Percentiles rank a stretch among this genome's conserved stretches.
These are phyloP conservation scores for Micromesistius poutassou DNA, from an alignment of 2,797 vertebrate genomes.

Conservation along the genomic window DNA sequence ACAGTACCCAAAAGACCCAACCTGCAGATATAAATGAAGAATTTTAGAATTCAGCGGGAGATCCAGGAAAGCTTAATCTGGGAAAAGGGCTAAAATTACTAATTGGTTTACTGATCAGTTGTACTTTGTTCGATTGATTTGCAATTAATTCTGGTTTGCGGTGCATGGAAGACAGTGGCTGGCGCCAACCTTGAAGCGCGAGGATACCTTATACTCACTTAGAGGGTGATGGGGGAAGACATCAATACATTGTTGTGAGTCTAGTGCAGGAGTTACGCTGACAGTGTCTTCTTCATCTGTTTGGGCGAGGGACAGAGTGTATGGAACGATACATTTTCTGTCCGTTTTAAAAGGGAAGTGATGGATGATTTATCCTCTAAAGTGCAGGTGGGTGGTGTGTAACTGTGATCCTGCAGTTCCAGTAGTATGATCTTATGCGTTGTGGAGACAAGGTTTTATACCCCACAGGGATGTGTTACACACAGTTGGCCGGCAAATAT, in stretches of 20 bases:
- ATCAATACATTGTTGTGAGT: slow-evolving; percentile 82
- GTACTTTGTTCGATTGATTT: slow-evolving; percentile 99
- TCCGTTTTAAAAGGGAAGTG: slow-evolving; percentile 54
- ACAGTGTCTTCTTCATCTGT: slow-evolving; percentile 74
- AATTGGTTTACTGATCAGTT: slow-evolving; percentile 99
- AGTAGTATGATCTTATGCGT: slow-evolving; percentile 56
- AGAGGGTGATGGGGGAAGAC: slow-evolving; percentile 77
- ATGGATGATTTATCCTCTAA: slow-evolving; percentile 60
- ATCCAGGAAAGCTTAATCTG: slow-evolving; percentile 77
- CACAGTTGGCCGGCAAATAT: slow-evolving; percentile 48
- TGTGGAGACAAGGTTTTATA: slow-evolving; percentile 52
- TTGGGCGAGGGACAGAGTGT: slow-evolving; percentile 50
- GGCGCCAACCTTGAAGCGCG: slow-evolving; percentile 92
- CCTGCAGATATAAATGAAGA: slow-evolving; percentile 30
- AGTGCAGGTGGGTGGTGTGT: slow-evolving; percentile 56
- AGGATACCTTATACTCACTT: slow-evolving; percentile 90
- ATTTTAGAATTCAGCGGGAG: slow-evolving; percentile 33
- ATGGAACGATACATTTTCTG: slow-evolving; percentile 58
- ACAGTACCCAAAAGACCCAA: neutral
- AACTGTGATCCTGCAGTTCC: slow-evolving; percentile 50
- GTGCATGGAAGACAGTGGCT: slow-evolving; percentile 84
- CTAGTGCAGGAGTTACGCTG: slow-evolving; percentile 66
- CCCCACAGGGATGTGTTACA: slow-evolving; percentile 45
- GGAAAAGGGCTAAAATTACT: slow-evolving; percentile 97
- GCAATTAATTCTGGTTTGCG: slow-evolving; percentile 99